Evolutionary conservation across 2,113 vertebrate genomes (phyloP), one percentile per base, ranked within the genome.

Genomic region (Vulpes vulpes): DNA sequence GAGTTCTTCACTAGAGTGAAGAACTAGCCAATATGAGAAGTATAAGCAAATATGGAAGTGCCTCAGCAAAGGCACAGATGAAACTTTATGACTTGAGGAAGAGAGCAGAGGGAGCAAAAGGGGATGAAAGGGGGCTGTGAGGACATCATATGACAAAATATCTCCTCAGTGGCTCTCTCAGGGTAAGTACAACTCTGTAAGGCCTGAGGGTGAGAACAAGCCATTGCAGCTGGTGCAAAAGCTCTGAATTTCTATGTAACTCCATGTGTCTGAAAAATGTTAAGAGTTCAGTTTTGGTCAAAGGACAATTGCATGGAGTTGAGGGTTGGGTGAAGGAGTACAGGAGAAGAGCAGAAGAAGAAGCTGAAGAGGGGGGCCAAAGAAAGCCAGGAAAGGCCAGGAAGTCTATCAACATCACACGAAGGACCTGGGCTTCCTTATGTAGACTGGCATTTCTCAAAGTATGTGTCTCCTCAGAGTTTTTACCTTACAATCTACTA

Each of bases 331-430:
- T 25, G 22, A 65, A 62, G 2, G 3, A 8, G 3, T 5, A 0
- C 16, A 71, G 69, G 22, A 86, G 64, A 83, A 27, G 17, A 76
- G 60, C 43, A 62, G 59, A 6, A 35, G 32, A 27, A 19, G 38
- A 64, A 51, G 73, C 27, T 64, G 23, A 22, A 4, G 38, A 35
- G 3, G 16, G 1, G 6, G 23, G 22, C 7, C 3, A 43, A 2
- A 4, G 20, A 2, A 25, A 10, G 20, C 30, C 11, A 43, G 43
- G 51, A 11, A 53, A 64, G 10, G 35, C 22, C 49, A 7, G 4
- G 12, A 81, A 20, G 16, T 10, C 22, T 30, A 20, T 15, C 0
- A 0, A 20, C 1, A 16, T 4, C 57, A 67, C 0, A 0, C 17
- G 27, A 6, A 51, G 53, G 51, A 60, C 3, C 22, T 30, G 4